A percentile compares a stretch with the other conserved stretches of the same genome.
Evolutionary conservation across 1,140 invertebrate species (phyloP).

Genomic region (Cecropterus lyciades): DNA sequence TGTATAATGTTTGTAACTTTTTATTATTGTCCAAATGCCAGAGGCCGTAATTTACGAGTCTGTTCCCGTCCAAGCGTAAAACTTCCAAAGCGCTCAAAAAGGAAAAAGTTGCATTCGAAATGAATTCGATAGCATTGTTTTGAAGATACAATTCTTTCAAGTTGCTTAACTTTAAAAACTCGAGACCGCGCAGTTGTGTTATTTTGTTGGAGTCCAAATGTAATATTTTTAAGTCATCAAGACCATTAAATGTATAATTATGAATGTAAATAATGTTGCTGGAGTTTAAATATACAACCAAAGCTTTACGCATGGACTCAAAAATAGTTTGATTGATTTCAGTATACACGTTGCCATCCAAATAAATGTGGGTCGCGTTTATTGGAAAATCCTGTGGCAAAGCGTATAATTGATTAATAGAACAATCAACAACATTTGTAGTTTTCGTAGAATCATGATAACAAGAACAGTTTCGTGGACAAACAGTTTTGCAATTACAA

Average conservation of each 20-base stretch:
- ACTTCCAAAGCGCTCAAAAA: constrained; percentile 91
- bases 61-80: constrained; percentile 93
- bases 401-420: constrained; percentile 87
- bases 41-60: constrained; percentile 90
- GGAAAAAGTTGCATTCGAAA: constrained; percentile 92
- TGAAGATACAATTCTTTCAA: constrained; percentile 94
- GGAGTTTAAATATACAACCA: constrained; percentile 92
- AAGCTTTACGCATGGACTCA: constrained; percentile 93
- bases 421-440: constrained; percentile 93
- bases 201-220: constrained; percentile 95
- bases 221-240: constrained; percentile 90
- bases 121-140: constrained; percentile 91
- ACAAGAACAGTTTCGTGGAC: constrained; percentile 93
- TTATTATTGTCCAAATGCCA: constrained; percentile 91
- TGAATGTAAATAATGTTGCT: constrained; percentile 92
- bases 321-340: constrained; percentile 93
- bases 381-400: constrained; percentile 93
- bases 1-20: constrained; percentile 82
- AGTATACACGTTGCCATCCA: constrained; percentile 92
- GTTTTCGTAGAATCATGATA: constrained; percentile 94
- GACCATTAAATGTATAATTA: constrained; percentile 94
- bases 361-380: constrained; percentile 95
- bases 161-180: constrained; percentile 92
- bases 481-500: constrained; percentile 94
- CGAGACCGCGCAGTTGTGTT: constrained; percentile 89